Base-by-base conservation (phyloP, 2,113 vertebrate species). In the Burhinus oedicnemus region DNA sequence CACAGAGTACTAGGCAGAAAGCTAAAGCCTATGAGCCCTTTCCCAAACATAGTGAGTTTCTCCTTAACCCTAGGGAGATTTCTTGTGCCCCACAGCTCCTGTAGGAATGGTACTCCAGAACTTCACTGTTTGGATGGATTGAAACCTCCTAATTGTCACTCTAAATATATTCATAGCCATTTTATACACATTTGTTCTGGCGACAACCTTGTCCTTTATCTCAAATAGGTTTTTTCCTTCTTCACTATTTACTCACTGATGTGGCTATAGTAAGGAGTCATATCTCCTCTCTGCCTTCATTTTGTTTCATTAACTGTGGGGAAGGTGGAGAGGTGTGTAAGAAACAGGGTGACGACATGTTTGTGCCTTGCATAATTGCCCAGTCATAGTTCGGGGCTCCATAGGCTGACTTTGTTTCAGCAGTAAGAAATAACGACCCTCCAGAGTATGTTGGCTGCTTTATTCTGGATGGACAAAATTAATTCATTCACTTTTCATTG, bases 391-490 rank as follows among this genome's bases (percentile, higher is more conserved):
- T 93, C 71, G 77, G 89, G 51, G 79, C 57, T 84, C 60, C 66
- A 54, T 12, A 22, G 86, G 47, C 83, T 74, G 71, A 94, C 34
- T 91, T 69, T 81, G 45, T 83, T 90, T 64, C 90, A 66, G n/a
- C 79, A 81, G 66, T 51, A 65, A 93, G 91, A 68, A 95, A 77
- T 77, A 95, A 83, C 55, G 45, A 80, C 68, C 55, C 49, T 77
- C 38, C 55, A 72, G 79, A 85, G 51, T 29, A 74, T 8, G 25
- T 22, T 74, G 49, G 40, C 40, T 85, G 62, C 57, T 88, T 94
- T 94, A 85, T 93, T 95, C 62, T 84, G 77, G 68, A 74, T 47
- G 78, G 93, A 88, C 79, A 81, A 32, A n/a, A 55, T 86, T 94
- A 72, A 90, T 74, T 86, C 51, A 32, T 54, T 85, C 57, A 5